Evolutionary conservation across 2,797 vertebrate species (phyloP).

Genomic region (Orientallactaga sibirica): DNA sequence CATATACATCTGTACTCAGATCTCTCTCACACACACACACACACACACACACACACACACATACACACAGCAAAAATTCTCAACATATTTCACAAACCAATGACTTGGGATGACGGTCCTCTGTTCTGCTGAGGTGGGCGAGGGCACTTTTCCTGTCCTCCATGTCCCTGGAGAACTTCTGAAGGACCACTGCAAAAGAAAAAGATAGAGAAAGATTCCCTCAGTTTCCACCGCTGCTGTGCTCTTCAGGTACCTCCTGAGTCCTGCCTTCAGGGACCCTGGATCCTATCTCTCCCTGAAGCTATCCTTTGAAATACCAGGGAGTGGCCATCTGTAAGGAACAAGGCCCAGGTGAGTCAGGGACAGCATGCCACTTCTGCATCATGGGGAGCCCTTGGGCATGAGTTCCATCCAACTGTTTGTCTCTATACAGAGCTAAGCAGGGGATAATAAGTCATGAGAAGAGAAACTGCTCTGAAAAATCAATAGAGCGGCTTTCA

Average conservation of each 20-base stretch:
- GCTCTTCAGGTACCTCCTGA: neutral
- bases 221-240: no score
- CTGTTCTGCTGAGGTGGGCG: neutral
- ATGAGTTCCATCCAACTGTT: constrained; percentile 29
- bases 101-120: neutral
- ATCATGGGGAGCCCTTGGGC: neutral
- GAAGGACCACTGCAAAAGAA: neutral
- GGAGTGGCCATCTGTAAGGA: no score
- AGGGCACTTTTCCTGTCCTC: no score
- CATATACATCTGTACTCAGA: no score
- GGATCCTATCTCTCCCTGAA: no score
- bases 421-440: neutral
- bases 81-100: neutral
- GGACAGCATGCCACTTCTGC: neutral
- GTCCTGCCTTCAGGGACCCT: no score
- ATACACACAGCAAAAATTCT: neutral
- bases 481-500: neutral
- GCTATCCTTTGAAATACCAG: no score
- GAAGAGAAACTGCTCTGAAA: neutral
- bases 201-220: neutral
- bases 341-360: no score
- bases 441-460: constrained; percentile 38
- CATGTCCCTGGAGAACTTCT: constrained; percentile 48
- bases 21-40: no score
- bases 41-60: no score